Percentiles rank a stretch among this genome's conserved stretches.
Conservation (phyloP, 2,113 vertebrate genomes). For the Lontra canadensis region DNA sequence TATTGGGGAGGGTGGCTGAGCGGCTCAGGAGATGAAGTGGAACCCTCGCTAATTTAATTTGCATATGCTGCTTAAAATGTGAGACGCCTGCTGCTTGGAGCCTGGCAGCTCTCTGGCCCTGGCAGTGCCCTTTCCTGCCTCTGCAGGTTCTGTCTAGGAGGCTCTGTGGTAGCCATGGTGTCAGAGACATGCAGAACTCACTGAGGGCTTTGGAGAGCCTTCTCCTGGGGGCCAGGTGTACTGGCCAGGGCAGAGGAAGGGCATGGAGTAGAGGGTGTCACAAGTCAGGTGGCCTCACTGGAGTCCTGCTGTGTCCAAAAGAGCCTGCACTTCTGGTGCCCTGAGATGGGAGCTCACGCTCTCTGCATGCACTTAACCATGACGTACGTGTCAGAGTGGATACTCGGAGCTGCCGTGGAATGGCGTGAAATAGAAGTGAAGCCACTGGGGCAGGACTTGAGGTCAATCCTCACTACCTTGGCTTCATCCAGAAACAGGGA, state of each 20-base stretch:
- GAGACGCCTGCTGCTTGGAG: background rate
- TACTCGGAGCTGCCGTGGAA: no score
- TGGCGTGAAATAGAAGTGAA: background rate
- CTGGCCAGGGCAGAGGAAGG: background rate
- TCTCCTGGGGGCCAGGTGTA: rapidly evolving
- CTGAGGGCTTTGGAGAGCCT: background rate
- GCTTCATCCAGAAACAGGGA: background rate
- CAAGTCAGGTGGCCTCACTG: background rate
- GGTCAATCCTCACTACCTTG: background rate
- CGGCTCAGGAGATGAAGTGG: conserved; percentile 66
- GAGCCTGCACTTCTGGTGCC: background rate
- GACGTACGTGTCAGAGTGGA: background rate
- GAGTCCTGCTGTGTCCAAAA: background rate
- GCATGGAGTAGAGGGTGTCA: background rate
- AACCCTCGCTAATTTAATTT: conserved; percentile 70
- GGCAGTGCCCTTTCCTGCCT: background rate
- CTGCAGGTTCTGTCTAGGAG: background rate
- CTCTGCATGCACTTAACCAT: background rate
- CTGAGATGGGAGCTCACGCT: background rate
- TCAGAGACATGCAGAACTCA: background rate
- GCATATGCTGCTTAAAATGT: conserved; percentile 66
- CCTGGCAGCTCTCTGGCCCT: background rate
- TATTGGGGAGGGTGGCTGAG: conserved; percentile 26
- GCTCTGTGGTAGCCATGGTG: background rate
- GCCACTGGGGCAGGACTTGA: background rate